Evolutionary conservation across 2,888 invertebrate species (phyloP).

Genomic region (Linnaemya tessellans): DNA sequence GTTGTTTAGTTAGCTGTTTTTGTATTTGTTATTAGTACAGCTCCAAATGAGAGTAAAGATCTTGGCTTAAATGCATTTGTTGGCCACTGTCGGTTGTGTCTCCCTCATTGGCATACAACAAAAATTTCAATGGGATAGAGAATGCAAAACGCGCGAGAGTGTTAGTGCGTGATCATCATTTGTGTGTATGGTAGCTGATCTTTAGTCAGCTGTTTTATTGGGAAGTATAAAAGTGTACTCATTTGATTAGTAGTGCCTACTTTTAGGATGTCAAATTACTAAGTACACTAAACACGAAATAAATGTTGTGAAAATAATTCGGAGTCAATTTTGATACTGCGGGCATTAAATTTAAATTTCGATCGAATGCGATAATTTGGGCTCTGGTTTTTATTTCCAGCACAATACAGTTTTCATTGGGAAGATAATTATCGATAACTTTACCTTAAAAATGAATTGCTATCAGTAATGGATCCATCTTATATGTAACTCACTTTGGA

Average conservation of each 20-base stretch:
- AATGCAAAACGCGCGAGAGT: not conserved
- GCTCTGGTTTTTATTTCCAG: too few species aligned
- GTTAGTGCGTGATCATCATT: too few species aligned
- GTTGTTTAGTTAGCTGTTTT: conserved; percentile 1
- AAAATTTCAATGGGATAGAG: not conserved
- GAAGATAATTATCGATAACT: too few species aligned
- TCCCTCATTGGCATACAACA: conserved; percentile 27
- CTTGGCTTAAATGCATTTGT: conserved; percentile 68
- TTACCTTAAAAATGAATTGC: too few species aligned
- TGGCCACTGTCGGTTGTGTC: conserved; percentile 9
- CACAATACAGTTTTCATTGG: too few species aligned
- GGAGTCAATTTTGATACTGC: too few species aligned
- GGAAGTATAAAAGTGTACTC: not conserved
- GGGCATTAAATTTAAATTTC: too few species aligned
- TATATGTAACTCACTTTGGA: too few species aligned
- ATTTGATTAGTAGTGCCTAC: conserved; percentile 4
- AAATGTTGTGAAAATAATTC: not conserved
- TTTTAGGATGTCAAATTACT: conserved; percentile 15
- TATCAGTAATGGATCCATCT: too few species aligned
- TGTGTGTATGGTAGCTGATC: not conserved
- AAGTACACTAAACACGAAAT: not conserved
- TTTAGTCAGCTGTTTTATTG: conserved; percentile 31
- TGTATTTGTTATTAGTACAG: conserved; percentile 47
- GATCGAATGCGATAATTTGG: too few species aligned
- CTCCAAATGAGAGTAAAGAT: conserved; percentile 59